These are phyloP conservation scores for Meandrina meandrites DNA, from an alignment of 92 coral and sea anemone species.

Conservation along the genomic window DNA sequence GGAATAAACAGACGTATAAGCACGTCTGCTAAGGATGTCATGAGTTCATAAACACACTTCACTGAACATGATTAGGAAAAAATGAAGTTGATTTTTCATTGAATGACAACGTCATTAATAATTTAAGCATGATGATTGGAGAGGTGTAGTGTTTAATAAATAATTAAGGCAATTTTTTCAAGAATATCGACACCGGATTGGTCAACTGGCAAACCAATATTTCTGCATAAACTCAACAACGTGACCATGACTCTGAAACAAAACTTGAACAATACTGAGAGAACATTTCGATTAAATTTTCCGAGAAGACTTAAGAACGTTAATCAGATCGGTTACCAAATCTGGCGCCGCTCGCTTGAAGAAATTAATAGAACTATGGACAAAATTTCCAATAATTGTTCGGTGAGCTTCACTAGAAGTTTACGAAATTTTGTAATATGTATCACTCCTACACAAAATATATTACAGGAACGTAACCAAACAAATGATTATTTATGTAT, in stretches of 20 bases:
- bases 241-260: background rate
- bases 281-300: slow-evolving; percentile 4
- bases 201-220: background rate
- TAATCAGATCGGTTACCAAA: background rate
- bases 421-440: background rate
- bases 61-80: background rate
- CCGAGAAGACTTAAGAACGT: background rate
- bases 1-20: background rate
- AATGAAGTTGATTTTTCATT: background rate
- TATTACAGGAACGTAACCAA: slow-evolving; percentile 24
- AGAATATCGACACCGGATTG: slow-evolving; percentile 12
- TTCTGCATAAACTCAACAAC: slow-evolving; percentile 1
- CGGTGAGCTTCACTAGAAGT: background rate
- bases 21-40: background rate
- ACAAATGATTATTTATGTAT: slow-evolving; percentile 7
- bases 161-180: background rate
- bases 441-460: background rate
- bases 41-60: background rate
- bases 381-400: background rate
- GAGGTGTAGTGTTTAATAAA: slow-evolving; percentile 3
- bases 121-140: background rate
- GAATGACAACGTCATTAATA: slow-evolving; percentile 6
- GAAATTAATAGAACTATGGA: background rate
- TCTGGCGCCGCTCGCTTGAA: background rate
- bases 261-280: background rate